A percentile compares a stretch with the other conserved stretches of the same genome.
Evolutionary conservation across 2,113 vertebrate species (phyloP).

Genomic region (Eubucco bourcierii): DNA sequence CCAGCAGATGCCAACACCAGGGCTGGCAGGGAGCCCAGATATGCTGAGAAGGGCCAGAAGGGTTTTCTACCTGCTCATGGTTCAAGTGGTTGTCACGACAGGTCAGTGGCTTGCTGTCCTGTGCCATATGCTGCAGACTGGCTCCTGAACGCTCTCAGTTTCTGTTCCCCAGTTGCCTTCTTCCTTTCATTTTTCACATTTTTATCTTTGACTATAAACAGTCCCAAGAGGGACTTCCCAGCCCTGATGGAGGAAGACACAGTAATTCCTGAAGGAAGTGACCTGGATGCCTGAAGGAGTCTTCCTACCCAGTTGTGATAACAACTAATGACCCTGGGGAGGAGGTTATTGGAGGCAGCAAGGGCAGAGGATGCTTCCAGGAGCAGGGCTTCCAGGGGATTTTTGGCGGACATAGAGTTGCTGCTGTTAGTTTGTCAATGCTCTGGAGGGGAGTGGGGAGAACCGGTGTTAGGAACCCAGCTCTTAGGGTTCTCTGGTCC

Average conservation of each 20-base stretch:
- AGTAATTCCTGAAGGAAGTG: background rate
- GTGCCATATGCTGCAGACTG: background rate
- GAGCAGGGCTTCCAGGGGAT: fast-evolving
- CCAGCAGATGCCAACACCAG: background rate
- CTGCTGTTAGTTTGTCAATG: background rate
- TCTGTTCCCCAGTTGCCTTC: background rate
- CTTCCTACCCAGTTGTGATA: background rate
- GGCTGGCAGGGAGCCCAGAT: background rate
- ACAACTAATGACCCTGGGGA: fast-evolving
- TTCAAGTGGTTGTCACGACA: background rate
- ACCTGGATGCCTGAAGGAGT: background rate
- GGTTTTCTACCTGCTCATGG: background rate
- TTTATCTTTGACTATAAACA: background rate
- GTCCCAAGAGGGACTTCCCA: background rate
- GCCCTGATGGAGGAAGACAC: background rate
- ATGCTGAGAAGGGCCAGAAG: background rate
- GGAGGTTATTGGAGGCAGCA: background rate
- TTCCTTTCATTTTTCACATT: background rate
- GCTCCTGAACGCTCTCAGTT: background rate
- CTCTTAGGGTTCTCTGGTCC: fast-evolving
- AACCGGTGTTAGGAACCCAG: background rate
- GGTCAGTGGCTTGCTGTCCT: background rate
- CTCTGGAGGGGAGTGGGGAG: too few relatives aligned
- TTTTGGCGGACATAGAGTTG: background rate
- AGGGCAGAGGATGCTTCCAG: background rate